phyloP scores from a whole-genome alignment of 1,140 invertebrate genomes.

The Drosophila bocki region DNA sequence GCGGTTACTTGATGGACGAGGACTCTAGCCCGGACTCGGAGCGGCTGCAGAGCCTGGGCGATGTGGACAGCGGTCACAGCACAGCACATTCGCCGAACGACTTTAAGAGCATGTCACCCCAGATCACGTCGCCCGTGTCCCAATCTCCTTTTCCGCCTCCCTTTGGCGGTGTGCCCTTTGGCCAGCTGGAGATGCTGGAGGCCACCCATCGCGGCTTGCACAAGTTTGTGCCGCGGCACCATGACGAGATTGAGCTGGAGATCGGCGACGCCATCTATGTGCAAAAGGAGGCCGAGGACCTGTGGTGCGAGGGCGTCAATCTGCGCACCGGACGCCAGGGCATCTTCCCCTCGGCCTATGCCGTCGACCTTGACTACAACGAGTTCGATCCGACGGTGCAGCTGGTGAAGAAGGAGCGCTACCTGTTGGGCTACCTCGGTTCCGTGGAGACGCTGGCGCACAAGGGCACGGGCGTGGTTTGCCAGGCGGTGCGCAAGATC shows the following conservation, averaged over 20 bases:
- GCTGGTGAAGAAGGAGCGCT: conserved; percentile 94
- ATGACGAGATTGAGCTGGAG: conserved; percentile 97
- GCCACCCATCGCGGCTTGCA: conserved; percentile 97
- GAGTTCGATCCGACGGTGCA: conserved; percentile 95
- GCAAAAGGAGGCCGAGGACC: conserved; percentile 97
- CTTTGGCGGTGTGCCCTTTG: conserved; percentile 90
- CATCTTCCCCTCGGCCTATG: conserved; percentile 98
- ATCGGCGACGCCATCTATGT: conserved; percentile 99
- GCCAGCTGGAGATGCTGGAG: conserved; percentile 94
- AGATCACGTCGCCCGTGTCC: conserved; percentile 86
- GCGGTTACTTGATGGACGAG: conserved; percentile 91
- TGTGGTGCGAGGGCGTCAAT: conserved; percentile 99
- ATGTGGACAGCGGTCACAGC: conserved; percentile 94
- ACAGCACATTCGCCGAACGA: conserved; percentile 95
- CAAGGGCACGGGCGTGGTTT: conserved; percentile 95
- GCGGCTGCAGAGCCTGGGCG: conserved; percentile 89
- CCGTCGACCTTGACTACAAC: conserved; percentile 97
- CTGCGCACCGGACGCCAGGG: conserved; percentile 95
- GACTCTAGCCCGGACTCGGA: conserved; percentile 95
- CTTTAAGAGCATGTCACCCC: conserved; percentile 93
- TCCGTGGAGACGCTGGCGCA: conserved; percentile 97
- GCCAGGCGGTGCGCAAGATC: conserved; percentile 94
- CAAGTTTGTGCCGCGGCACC: conserved; percentile 97
- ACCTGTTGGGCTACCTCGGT: conserved; percentile 96
- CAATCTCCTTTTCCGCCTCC: conserved; percentile 86